Evolutionary conservation across 2,113 vertebrate species (phyloP).

Genomic region (Gobius niger): DNA sequence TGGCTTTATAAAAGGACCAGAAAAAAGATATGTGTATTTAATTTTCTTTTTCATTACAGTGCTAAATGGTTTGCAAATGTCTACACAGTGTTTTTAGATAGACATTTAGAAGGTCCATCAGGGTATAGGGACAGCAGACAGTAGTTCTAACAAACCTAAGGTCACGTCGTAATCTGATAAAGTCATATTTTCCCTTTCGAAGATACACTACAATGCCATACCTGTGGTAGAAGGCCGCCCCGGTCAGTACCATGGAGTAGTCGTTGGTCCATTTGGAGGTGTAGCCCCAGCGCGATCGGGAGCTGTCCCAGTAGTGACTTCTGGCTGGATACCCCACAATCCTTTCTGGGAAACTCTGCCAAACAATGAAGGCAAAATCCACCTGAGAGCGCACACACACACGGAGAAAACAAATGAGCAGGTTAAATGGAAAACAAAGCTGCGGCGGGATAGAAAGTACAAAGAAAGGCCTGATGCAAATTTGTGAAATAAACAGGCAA

Average conservation of each 20-base stretch:
- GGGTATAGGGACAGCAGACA: too few relatives aligned
- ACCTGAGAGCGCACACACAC: slow-evolving; percentile 58
- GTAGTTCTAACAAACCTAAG: too few relatives aligned
- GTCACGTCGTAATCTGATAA: too few relatives aligned
- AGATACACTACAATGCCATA: slow-evolving; percentile 15
- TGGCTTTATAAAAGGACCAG: slow-evolving; percentile 10
- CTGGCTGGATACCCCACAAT: slow-evolving; percentile 81
- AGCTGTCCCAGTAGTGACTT: slow-evolving; percentile 81
- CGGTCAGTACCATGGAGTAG: slow-evolving; percentile 83
- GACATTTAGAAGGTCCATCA: too few relatives aligned
- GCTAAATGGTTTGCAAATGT: neutral
- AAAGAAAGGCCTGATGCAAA: neutral
- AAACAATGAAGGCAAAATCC: slow-evolving; percentile 81
- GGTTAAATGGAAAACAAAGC: neutral
- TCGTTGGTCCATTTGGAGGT: slow-evolving; percentile 84
- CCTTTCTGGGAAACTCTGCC: slow-evolving; percentile 80
- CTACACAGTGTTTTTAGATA: too few relatives aligned
- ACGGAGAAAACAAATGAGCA: slow-evolving; percentile 7
- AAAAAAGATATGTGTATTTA: slow-evolving; percentile 6
- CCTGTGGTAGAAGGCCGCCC: slow-evolving; percentile 83
- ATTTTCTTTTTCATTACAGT: slow-evolving; percentile 20
- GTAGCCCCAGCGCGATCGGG: slow-evolving; percentile 78
- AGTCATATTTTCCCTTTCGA: too few relatives aligned
- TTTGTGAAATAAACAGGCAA: neutral
- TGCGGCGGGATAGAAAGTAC: neutral